Percentiles rank a stretch among this genome's conserved stretches.
Conservation (phyloP, 2,113 vertebrate genomes). For the Caretta caretta region DNA sequence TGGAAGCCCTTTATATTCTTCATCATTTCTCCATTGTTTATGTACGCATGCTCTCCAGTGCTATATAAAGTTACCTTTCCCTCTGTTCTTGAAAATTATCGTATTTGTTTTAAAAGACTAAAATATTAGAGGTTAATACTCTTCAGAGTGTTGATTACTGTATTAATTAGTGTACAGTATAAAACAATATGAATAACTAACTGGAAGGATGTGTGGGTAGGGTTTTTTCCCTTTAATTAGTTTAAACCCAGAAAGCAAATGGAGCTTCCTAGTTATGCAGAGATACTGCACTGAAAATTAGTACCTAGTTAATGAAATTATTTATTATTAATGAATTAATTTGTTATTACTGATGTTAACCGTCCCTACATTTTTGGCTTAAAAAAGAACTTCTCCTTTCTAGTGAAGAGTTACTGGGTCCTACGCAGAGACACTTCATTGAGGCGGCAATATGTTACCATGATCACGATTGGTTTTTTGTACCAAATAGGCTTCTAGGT, state of each 20-base stretch:
- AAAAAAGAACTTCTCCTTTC: accelerated
- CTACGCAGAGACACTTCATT: neutral
- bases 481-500: neutral
- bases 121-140: neutral
- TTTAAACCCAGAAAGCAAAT: neutral
- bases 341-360: neutral
- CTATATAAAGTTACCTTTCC: conserved; percentile 10
- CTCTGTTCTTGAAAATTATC: conserved; percentile 19
- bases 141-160: neutral
- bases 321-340: neutral
- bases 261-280: neutral
- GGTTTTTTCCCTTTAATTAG: neutral
- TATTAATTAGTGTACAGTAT: neutral
- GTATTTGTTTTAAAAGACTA: neutral
- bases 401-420: neutral
- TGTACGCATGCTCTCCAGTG: neutral
- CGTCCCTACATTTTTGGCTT: neutral
- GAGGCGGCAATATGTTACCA: neutral
- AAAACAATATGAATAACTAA: neutral
- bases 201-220: neutral
- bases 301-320: neutral
- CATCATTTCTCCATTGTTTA: conserved; percentile 46
- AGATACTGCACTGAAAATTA: neutral
- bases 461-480: neutral
- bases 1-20: conserved; percentile 56